Base-by-base conservation (phyloP, 2,888 invertebrate genomes). In the Acanthopleura granulata region DNA sequence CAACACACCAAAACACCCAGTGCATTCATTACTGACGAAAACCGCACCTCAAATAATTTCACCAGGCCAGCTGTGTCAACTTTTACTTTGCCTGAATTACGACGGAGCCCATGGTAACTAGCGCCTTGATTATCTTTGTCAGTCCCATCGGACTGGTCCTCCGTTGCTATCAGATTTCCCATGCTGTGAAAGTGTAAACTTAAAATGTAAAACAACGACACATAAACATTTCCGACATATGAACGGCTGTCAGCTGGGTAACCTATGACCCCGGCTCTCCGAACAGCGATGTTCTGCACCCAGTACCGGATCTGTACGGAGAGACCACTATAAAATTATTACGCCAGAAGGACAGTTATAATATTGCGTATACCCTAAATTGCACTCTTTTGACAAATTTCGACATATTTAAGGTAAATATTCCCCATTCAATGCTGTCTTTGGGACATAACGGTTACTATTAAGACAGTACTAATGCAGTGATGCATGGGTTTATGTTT, bases 31-130 rank as follows among this genome's bases (percentile, higher is more conserved):
- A 57, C n/a, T 57, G 57, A 57, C 57, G 57, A 57, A 57, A 57
- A n/a, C 18, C 12, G 57, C 76, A 86, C 86, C 80, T 86, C 83
- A 75, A 86, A 86, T 29, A 86, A 76, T 76, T 82, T 83, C 61
- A 83, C 79, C 29, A 86, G 77, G 49, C 84, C 80, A 51, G 83
- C 76, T 30, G 77, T 74, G 40, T 80, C 77, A 0, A 81, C 79
- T 27, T 66, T 66, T 0, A 81, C 79, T 30, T 66, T 66, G 29
- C 66, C 29, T 25, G 66, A 66, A 27, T 27, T 27, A 6, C 66
- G 22, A 3, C 66, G 22, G 4, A 27, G 18, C 6, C 66, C 66
- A 27, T 66, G 66, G 29, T 66, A 66, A 22, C 25, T 22, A 27
- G 22, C 25, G 1, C 27, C 66, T 16, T 66, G 15, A 27, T 18